Base-by-base conservation (phyloP, 2,797 vertebrate genomes). In the Scarus forsteni region DNA sequence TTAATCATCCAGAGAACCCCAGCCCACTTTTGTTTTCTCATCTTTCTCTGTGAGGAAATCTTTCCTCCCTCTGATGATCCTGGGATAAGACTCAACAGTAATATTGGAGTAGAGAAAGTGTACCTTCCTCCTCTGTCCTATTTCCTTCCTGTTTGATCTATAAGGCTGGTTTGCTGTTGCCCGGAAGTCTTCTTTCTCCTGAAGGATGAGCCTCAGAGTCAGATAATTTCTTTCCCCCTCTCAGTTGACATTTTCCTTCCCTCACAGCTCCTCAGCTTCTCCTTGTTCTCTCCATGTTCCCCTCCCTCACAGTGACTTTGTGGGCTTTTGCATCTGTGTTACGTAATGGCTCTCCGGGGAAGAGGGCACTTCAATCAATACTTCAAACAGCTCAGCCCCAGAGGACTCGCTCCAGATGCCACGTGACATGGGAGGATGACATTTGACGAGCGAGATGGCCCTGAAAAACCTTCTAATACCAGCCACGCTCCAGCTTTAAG, bases 281-380 rank as follows among this genome's bases (percentile, higher is more conserved):
- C 58, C 58, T 8, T 2, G 56, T 19, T 60, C 61, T 61, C 46
- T n/a, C 50, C 13, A 9, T 19, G 16, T 70, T 43, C 51, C 16
- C 65, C 77, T 67, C 76, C 73, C 72, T 83, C 60, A 43, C 62
- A 12, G 66, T 88, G 83, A 88, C 88, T 89, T 88, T 91, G 85
- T 90, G 83, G 72, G 75, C 85, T 85, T 87, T 89, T 88, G 77
- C 88, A 68, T 90, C 77, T 82, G 72, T 68, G 73, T 94, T 94
- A 85, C 70, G 64, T 92, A 94, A 94, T 64, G 46, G 66, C 74
- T 73, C 89, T 83, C 86, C 14, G 69, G 83, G 90, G 83, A 88
- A 62, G 56, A 82, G 79, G 81, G 82, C 79, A 81, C 92, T 90
- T 92, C 85, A 77, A 89, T 92, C 83, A 88, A 90, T 90, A 91